A percentile compares a stretch with the other conserved stretches of the same genome.
Evolutionary conservation across 2,113 vertebrate genomes (phyloP).

Genomic region (Oceanodroma tethys): DNA sequence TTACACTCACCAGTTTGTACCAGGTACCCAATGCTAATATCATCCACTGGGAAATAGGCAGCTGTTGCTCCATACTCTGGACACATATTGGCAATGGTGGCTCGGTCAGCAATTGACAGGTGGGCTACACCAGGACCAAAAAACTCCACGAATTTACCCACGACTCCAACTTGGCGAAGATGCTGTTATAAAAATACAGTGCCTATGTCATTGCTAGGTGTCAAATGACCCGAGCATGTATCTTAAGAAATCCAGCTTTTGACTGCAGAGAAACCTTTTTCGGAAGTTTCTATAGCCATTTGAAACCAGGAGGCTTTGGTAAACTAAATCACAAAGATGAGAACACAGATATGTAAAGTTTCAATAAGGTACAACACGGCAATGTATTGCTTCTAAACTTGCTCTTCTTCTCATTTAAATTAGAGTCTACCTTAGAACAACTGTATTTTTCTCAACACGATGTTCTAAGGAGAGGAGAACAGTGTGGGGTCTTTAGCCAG

Average conservation of each 20-base stretch:
- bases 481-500: background rate
- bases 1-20: constrained; percentile 86
- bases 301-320: background rate
- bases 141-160: constrained; percentile 97
- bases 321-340: background rate
- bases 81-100: constrained; percentile 98
- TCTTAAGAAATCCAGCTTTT: background rate
- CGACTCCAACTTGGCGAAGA: constrained; percentile 92
- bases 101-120: constrained; percentile 94
- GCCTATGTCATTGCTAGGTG: background rate
- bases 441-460: background rate
- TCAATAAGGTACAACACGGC: background rate
- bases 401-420: background rate
- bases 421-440: background rate
- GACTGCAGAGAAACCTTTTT: background rate
- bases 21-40: constrained; percentile 88
- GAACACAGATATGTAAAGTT: background rate
- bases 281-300: background rate
- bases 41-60: constrained; percentile 93
- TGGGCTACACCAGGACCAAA: constrained; percentile 91
- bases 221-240: background rate
- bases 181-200: constrained; percentile 76
- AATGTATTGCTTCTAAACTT: background rate
- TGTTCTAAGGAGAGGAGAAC: background rate
- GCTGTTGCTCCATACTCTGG: constrained; percentile 96